Evolutionary conservation across 1,140 invertebrate genomes (phyloP).

Genomic region (Prorops nasuta): DNA sequence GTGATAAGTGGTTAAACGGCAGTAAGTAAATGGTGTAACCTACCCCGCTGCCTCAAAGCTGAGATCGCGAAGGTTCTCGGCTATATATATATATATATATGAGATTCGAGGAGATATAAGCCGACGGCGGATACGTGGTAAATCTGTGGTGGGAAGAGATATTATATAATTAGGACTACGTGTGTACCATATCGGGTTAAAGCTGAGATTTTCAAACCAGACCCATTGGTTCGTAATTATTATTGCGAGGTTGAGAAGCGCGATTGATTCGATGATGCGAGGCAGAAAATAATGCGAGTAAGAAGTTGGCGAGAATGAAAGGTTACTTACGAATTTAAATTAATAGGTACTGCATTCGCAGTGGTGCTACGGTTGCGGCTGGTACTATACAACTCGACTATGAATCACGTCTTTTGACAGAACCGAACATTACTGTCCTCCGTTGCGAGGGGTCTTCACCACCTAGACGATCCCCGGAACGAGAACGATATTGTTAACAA

Average conservation of each 20-base stretch:
- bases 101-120: background rate
- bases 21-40: constrained; percentile 35
- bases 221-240: too few relatives aligned
- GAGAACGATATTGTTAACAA: constrained; percentile 48
- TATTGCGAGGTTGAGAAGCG: background rate
- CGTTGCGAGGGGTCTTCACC: constrained; percentile 4
- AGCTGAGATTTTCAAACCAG: too few relatives aligned
- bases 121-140: constrained; percentile 13
- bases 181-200: too few relatives aligned
- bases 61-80: constrained; percentile 9
- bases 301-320: too few relatives aligned
- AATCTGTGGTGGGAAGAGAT: constrained; percentile 6
- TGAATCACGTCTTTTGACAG: constrained; percentile 29
- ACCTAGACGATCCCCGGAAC: constrained; percentile 19
- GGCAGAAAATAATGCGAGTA: too few relatives aligned
- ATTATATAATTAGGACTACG: constrained; percentile 24
- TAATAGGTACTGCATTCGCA: background rate
- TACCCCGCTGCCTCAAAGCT: constrained; percentile 12
- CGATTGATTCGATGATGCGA: too few relatives aligned
- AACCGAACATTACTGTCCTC: constrained; percentile 15
- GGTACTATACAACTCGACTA: constrained; percentile 16
- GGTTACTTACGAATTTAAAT: background rate
- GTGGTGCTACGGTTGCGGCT: background rate
- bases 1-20: constrained; percentile 39
- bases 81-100: background rate